These are phyloP conservation scores for Calcarius lapponicus DNA, from an alignment of 2,797 vertebrate species.

Conservation along the genomic window DNA sequence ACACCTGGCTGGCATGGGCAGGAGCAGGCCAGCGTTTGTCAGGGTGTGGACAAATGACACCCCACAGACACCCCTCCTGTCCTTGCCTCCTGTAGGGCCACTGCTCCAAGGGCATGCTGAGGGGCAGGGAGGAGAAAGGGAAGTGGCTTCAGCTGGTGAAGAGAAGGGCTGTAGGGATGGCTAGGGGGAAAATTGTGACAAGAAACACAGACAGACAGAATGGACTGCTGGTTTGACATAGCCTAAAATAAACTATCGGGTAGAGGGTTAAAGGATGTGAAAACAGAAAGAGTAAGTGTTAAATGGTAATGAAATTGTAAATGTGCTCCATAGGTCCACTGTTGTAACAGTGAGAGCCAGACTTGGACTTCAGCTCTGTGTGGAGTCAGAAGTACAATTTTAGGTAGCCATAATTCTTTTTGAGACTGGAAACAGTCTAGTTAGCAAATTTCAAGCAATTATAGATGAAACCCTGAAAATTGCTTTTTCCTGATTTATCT, in stretches of 20 bases:
- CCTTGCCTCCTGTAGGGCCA: neutral
- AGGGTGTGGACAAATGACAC: neutral
- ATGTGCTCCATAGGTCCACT: neutral
- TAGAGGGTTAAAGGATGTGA: neutral
- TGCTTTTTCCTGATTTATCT: neutral
- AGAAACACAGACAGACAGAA: neutral
- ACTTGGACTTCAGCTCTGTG: neutral
- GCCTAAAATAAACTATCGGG: accelerated
- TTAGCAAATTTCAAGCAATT: neutral
- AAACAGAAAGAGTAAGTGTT: neutral
- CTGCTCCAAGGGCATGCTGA: accelerated
- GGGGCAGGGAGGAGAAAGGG: neutral
- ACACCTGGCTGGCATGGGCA: accelerated
- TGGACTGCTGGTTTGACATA: neutral
- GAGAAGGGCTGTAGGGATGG: neutral
- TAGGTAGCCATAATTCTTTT: neutral
- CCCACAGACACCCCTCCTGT: neutral
- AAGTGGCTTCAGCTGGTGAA: neutral
- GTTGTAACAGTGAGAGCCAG: neutral
- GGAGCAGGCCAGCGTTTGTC: neutral
- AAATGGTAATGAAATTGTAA: neutral
- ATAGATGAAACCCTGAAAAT: neutral
- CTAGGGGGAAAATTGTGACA: neutral
- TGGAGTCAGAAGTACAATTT: neutral
- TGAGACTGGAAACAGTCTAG: neutral